A percentile compares a stretch with the other conserved stretches of the same genome.
These are phyloP conservation scores for Arizona elegans DNA, from an alignment of 2,113 vertebrate genomes.

Conservation along the genomic window DNA sequence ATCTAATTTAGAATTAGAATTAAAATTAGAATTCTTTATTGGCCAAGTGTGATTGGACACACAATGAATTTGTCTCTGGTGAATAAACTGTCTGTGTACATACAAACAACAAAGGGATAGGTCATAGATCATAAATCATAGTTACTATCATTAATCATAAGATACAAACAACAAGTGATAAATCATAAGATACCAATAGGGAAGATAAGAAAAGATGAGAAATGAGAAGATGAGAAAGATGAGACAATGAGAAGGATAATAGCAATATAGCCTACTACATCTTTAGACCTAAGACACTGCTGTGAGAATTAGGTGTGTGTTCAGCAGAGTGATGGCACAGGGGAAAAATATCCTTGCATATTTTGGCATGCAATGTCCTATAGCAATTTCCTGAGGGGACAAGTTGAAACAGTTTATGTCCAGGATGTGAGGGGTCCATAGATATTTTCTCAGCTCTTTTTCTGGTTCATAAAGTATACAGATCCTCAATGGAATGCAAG, in stretches of 20 bases:
- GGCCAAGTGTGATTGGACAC: background rate
- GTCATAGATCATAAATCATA: background rate
- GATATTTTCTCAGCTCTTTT: background rate
- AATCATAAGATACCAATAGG: background rate
- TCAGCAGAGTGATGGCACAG: background rate
- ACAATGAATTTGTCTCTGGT: background rate
- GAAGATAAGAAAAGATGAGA: background rate
- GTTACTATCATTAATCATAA: background rate
- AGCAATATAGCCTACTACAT: background rate
- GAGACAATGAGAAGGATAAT: background rate
- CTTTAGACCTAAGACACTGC: background rate
- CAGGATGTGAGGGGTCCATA: background rate
- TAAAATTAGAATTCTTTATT: background rate
- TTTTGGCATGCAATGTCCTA: background rate
- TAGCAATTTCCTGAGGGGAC: background rate
- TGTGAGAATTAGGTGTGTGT: background rate
- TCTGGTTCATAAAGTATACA: background rate
- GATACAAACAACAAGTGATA: background rate
- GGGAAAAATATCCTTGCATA: background rate
- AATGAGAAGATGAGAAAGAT: background rate
- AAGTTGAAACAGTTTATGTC: background rate
- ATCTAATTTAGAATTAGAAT: too few species aligned
- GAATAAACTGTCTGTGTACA: background rate
- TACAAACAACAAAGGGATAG: background rate
- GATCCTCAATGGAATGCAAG: background rate